Evolutionary conservation across 2,888 invertebrate species (phyloP).

Genomic region (Uropetala carovei): DNA sequence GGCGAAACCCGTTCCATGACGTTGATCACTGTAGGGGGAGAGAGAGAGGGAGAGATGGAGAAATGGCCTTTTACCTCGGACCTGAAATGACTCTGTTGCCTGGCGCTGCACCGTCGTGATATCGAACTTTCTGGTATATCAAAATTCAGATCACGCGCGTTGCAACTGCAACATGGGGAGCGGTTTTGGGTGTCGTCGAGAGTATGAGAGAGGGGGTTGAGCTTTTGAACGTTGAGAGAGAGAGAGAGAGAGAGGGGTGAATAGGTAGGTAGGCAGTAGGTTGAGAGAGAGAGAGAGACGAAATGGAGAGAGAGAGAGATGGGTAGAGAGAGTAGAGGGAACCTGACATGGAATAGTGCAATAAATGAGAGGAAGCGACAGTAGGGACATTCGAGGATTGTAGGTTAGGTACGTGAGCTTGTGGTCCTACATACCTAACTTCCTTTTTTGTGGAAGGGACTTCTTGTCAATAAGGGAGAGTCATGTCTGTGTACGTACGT

Average conservation of each 20-base stretch:
- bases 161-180: conserved; percentile 18
- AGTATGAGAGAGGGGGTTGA: too few species aligned
- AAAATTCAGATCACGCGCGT: conserved; percentile 1
- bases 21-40: neutral
- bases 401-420: neutral
- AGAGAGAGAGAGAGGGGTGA: neutral
- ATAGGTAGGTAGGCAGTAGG: neutral
- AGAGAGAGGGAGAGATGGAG: neutral
- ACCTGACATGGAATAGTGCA: neutral
- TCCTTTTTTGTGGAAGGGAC: neutral
- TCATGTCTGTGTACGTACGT: neutral
- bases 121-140: neutral
- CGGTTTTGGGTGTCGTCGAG: neutral
- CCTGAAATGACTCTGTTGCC: neutral
- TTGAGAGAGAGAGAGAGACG: neutral
- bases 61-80: neutral
- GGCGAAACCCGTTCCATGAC: neutral
- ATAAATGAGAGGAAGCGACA: neutral
- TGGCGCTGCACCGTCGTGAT: neutral
- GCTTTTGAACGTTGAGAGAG: neutral
- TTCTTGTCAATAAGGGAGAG: neutral
- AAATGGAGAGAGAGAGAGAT: neutral
- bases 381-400: neutral
- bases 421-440: neutral
- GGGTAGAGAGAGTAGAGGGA: neutral